Evolutionary conservation across 2,113 vertebrate species (phyloP).

Genomic region (Felis chaus): DNA sequence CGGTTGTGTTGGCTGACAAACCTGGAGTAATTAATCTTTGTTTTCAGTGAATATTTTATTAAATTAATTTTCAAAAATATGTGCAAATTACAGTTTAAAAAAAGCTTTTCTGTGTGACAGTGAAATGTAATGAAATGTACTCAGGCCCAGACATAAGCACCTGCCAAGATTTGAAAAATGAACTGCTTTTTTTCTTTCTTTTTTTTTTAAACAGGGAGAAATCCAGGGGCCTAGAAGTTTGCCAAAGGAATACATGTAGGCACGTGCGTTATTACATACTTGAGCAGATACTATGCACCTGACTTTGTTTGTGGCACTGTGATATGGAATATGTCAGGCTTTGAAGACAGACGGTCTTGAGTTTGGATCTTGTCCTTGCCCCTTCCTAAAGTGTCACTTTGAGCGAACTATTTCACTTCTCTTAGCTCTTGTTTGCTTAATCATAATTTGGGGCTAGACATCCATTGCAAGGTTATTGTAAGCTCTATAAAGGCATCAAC

Average conservation of each 20-base stretch:
- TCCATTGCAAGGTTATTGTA: neutral
- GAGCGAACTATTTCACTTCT: neutral
- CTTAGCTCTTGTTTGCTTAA: neutral
- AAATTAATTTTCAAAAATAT: slow-evolving; percentile 85
- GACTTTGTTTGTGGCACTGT: neutral
- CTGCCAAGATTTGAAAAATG: slow-evolving; percentile 66
- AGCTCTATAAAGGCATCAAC: neutral
- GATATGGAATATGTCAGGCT: neutral
- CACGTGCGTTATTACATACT: neutral
- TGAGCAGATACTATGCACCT: neutral
- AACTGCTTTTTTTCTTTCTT: neutral
- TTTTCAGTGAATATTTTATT: slow-evolving; percentile 84
- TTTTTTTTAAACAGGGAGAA: neutral
- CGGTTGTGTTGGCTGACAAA: slow-evolving; percentile 81
- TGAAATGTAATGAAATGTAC: slow-evolving; percentile 65
- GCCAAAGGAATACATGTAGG: neutral
- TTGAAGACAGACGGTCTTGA: neutral
- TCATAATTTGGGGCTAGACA: neutral
- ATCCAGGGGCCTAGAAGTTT: neutral
- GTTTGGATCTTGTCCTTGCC: neutral
- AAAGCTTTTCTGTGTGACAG: slow-evolving; percentile 71
- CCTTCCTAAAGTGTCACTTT: neutral
- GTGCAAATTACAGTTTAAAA: slow-evolving; percentile 74
- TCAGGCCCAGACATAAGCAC: slow-evolving; percentile 49
- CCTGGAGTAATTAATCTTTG: slow-evolving; percentile 83